A percentile compares a stretch with the other conserved stretches of the same genome.
These are phyloP conservation scores for Odontomachus brunneus DNA, from an alignment of 1,140 invertebrate genomes.

Conservation along the genomic window DNA sequence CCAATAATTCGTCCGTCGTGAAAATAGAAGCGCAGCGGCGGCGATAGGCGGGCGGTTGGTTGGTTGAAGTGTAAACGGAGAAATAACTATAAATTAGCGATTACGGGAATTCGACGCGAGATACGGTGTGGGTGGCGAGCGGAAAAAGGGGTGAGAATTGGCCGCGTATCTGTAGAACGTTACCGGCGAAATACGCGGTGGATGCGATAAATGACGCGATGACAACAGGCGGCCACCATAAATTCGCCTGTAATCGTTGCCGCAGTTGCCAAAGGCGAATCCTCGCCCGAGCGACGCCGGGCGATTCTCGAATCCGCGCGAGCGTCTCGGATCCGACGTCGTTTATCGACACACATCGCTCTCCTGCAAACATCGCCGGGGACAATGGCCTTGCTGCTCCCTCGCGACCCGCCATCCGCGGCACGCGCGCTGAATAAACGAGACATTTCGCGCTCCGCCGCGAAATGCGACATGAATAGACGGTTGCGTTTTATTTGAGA, in stretches of 20 bases:
- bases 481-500: not conserved
- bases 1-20: slow-evolving; percentile 42
- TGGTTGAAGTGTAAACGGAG: not conserved
- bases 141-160: slow-evolving; percentile 51
- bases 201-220: slow-evolving; percentile 66
- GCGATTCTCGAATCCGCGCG: slow-evolving; percentile 26
- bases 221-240: slow-evolving; percentile 62
- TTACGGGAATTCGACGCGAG: slow-evolving; percentile 22
- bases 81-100: slow-evolving; percentile 36
- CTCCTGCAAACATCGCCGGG: not conserved
- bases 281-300: slow-evolving; percentile 13
- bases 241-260: slow-evolving; percentile 61
- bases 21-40: slow-evolving; percentile 25
- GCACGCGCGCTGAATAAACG: slow-evolving; percentile 13
- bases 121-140: no score
- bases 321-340: not conserved
- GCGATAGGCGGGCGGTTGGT: no score
- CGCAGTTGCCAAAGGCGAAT: slow-evolving; percentile 61
- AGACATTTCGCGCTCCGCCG: slow-evolving; percentile 15
- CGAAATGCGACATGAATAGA: slow-evolving; percentile 7
- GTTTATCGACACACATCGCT: slow-evolving; percentile 14
- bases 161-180: slow-evolving; percentile 48
- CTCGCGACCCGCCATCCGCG: slow-evolving; percentile 43
- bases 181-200: slow-evolving; percentile 26
- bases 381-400: slow-evolving; percentile 3